Evolutionary conservation across 2,113 vertebrate species (phyloP).

Genomic region (Desmodus rotundus): DNA sequence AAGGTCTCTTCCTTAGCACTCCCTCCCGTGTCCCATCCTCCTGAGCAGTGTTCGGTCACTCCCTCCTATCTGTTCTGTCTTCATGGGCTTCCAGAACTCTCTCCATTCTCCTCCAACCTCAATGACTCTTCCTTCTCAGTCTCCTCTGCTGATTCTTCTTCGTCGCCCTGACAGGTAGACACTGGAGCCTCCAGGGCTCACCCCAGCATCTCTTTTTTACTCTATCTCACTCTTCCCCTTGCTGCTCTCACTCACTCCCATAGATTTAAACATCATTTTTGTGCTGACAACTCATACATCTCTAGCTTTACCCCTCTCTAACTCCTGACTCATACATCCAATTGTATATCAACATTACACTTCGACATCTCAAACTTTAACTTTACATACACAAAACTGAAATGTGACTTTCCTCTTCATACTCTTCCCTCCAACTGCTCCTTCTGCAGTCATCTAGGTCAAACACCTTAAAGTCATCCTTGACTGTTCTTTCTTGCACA

Average conservation of each 20-base stretch:
- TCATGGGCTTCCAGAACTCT: background rate
- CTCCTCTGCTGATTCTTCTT: background rate
- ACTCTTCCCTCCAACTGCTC: background rate
- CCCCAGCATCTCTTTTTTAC: background rate
- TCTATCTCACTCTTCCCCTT: background rate
- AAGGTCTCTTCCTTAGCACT: background rate
- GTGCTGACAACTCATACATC: background rate
- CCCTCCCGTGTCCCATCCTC: background rate
- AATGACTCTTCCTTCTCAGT: background rate
- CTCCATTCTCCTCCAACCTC: background rate
- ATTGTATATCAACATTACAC: background rate
- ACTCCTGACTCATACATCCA: background rate
- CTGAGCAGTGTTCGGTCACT: background rate
- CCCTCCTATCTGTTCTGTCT: background rate
- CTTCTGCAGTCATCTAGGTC: background rate
- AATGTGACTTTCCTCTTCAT: background rate
- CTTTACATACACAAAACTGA: background rate
- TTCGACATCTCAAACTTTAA: background rate
- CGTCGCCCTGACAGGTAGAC: background rate
- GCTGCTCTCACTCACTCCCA: background rate
- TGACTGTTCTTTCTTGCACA: background rate
- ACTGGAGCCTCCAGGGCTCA: background rate
- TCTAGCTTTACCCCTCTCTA: background rate
- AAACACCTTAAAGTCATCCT: background rate
- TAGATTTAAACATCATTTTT: background rate